Percentiles rank a stretch among this genome's conserved stretches.
These are phyloP conservation scores for Xestia rhomboidea DNA, from an alignment of 2,888 invertebrate genomes.

Conservation along the genomic window DNA sequence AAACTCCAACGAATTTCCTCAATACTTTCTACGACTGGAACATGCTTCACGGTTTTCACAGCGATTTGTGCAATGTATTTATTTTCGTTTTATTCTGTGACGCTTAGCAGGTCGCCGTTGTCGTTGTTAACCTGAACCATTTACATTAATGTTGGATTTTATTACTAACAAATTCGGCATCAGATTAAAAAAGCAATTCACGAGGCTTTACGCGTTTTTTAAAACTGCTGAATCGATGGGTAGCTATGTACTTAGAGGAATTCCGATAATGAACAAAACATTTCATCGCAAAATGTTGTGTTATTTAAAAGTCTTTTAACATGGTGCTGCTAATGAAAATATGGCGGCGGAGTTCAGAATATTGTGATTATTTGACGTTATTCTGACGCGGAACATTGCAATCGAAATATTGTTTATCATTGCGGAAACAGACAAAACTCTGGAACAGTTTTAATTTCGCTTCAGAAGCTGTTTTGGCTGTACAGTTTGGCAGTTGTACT, in stretches of 20 bases:
- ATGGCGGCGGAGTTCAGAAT: constrained; percentile 59
- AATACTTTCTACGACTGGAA: constrained; percentile 77
- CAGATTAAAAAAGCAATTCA: constrained; percentile 56
- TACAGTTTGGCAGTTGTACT: constrained; percentile 38
- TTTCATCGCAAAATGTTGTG: constrained; percentile 47
- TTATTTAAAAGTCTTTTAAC: constrained; percentile 53
- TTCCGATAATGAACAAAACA: constrained; percentile 43
- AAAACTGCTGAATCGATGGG: constrained; percentile 24
- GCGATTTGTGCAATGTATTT: constrained; percentile 75
- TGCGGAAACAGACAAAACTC: constrained; percentile 69
- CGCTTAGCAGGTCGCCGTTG: constrained; percentile 44
- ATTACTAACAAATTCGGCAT: constrained; percentile 54
- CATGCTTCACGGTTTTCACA: constrained; percentile 74
- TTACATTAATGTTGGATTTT: constrained; percentile 52
- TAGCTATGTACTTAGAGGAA: constrained; percentile 19
- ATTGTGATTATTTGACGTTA: constrained; percentile 64
- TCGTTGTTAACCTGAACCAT: constrained; percentile 46
- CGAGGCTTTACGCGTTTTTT: constrained; percentile 47
- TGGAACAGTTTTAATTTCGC: constrained; percentile 73
- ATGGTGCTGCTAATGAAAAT: constrained; percentile 57
- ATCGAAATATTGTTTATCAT: constrained; percentile 72
- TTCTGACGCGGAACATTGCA: constrained; percentile 60
- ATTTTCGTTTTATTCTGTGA: constrained; percentile 64
- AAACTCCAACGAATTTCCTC: constrained; percentile 80
- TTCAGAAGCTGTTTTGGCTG: constrained; percentile 68